Conservation (phyloP, 2,888 invertebrate species). For the Sarcophaga subvicina region DNA sequence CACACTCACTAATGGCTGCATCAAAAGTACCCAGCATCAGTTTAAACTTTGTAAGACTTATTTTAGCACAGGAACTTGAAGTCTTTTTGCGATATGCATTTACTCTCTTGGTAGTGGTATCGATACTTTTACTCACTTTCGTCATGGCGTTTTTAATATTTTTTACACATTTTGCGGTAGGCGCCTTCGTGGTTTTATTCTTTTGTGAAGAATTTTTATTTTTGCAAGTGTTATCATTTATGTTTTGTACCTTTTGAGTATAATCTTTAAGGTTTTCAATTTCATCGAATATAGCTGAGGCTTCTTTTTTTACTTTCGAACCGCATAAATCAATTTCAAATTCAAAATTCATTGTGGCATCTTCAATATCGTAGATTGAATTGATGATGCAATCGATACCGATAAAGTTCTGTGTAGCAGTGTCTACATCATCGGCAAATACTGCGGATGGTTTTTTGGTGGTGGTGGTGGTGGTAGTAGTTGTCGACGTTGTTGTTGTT, state of each 20-base stretch:
- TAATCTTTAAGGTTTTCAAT: not conserved
- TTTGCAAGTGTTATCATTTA: slow-evolving; percentile 21
- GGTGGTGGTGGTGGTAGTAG: slow-evolving; percentile 7
- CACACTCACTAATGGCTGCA: slow-evolving; percentile 10
- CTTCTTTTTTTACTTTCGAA: not conserved
- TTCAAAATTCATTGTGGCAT: slow-evolving; percentile 10
- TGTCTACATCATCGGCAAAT: slow-evolving; percentile 27
- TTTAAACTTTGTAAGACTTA: slow-evolving; percentile 17
- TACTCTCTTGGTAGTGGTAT: not conserved
- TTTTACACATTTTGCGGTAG: not conserved
- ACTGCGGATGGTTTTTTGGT: not conserved
- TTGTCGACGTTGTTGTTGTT: no score
- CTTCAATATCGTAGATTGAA: slow-evolving; percentile 12
- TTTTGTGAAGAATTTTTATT: slow-evolving; percentile 27
- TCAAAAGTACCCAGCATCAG: slow-evolving; percentile 22
- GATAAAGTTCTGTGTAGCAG: slow-evolving; percentile 36
- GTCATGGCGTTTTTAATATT: slow-evolving; percentile 17
- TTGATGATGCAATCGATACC: slow-evolving; percentile 48
- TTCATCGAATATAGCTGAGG: not conserved
- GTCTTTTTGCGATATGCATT: not conserved
- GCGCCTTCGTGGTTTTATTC: not conserved
- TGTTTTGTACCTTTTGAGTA: not conserved
- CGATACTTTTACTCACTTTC: not conserved
- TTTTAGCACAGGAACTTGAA: slow-evolving; percentile 18
- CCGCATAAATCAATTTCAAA: slow-evolving; percentile 46